Conservation (phyloP, 2,888 invertebrate species). For the Habrosyne pyritoides region DNA sequence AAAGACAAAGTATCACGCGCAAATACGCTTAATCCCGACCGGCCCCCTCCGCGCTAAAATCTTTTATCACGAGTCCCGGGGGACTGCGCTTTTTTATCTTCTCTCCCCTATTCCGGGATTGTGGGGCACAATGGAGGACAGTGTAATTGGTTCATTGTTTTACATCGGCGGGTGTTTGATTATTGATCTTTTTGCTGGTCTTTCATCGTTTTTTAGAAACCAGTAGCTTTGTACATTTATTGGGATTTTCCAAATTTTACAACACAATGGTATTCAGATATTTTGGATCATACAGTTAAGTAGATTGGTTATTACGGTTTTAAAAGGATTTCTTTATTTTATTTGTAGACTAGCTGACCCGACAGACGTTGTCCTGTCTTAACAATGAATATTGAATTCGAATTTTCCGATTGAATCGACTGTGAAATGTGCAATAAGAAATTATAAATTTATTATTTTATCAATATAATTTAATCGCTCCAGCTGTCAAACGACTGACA, state of each 20-base stretch:
- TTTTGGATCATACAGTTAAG: too few species aligned
- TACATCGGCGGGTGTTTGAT: conserved; percentile 49
- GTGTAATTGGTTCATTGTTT: conserved; percentile 77
- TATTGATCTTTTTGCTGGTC: conserved; percentile 37
- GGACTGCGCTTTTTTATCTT: conserved; percentile 68
- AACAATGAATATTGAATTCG: too few species aligned
- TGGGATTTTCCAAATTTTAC: neutral
- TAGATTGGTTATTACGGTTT: too few species aligned
- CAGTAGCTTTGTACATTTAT: neutral
- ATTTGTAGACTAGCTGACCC: too few species aligned
- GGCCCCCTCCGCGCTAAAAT: conserved; percentile 67
- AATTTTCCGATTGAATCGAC: too few species aligned
- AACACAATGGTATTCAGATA: neutral
- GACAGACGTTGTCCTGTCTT: too few species aligned
- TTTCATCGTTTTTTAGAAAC: conserved; percentile 24
- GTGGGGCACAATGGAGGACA: conserved; percentile 42
- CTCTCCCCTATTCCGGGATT: conserved; percentile 47
- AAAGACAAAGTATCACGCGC: conserved; percentile 78
- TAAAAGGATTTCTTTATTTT: too few species aligned
- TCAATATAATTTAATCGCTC: too few species aligned
- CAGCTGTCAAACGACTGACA: too few species aligned
- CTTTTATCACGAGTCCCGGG: conserved; percentile 69
- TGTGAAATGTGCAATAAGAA: too few species aligned
- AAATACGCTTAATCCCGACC: conserved; percentile 56
- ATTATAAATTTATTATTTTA: too few species aligned